Percentiles rank a stretch among this genome's conserved stretches.
phyloP scores from a whole-genome alignment of 2,888 invertebrate species.

The Dicyrtomina minuta region DNA sequence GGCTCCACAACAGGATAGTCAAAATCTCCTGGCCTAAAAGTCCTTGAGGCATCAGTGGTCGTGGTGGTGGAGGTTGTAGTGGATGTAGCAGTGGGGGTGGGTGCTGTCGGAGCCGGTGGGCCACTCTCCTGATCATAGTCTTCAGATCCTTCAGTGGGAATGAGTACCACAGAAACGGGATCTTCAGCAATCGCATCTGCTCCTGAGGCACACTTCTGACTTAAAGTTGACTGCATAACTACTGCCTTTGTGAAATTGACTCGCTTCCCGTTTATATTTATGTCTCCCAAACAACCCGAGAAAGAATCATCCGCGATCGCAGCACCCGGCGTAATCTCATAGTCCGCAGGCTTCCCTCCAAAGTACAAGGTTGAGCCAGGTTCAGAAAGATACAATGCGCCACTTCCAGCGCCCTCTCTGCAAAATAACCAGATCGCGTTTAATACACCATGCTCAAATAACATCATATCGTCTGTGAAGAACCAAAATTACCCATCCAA shows the following conservation, averaged over 20 bases:
- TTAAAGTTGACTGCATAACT: constrained; percentile 31
- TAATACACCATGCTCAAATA: no score
- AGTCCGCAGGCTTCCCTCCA: constrained; percentile 46
- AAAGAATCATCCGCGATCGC: constrained; percentile 62
- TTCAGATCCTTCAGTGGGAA: constrained; percentile 47
- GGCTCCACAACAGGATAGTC: constrained; percentile 21
- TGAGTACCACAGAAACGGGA: constrained; percentile 6
- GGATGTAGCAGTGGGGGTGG: constrained; percentile 45
- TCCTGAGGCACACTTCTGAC: constrained; percentile 42
- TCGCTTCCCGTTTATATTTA: constrained; percentile 79
- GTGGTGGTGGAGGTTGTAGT: constrained; percentile 45
- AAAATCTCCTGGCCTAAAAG: constrained; percentile 13
- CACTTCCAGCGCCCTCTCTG: constrained; percentile 38
- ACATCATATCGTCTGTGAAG: no score
- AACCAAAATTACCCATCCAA: no score
- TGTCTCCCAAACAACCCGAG: constrained; percentile 89
- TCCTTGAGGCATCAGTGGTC: constrained; percentile 46
- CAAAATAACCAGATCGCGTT: constrained; percentile 15
- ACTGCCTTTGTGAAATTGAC: constrained; percentile 64
- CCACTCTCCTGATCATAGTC: constrained; percentile 58
- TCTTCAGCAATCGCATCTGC: constrained; percentile 35
- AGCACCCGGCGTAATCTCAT: constrained; percentile 33
- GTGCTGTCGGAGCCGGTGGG: constrained; percentile 55
- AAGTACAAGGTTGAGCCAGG: constrained; percentile 46
- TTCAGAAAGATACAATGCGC: constrained; percentile 39